Conservation (phyloP, 2,888 invertebrate genomes). For the Nemotelus nigrinus region DNA sequence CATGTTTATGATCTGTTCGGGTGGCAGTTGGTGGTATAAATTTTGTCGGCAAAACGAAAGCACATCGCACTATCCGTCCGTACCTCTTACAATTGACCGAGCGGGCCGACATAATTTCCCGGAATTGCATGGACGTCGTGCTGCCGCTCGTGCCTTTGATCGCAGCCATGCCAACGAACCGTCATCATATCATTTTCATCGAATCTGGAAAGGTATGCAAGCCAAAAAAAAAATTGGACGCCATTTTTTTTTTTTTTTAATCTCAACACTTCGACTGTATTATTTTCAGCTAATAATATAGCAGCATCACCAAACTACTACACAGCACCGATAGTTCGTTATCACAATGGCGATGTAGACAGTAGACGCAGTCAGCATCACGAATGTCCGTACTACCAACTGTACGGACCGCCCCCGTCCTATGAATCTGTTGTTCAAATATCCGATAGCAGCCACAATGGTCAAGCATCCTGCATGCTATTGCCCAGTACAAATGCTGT, state of each 20-base stretch:
- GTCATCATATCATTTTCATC: constrained; percentile 56
- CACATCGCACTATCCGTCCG: constrained; percentile 49
- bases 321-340: constrained; percentile 47
- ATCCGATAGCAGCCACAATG: constrained; percentile 42
- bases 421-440: constrained; percentile 64
- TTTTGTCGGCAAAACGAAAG: constrained; percentile 65
- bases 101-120: constrained; percentile 33
- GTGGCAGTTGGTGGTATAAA: constrained; percentile 69
- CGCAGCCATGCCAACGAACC: constrained; percentile 32
- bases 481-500: constrained; percentile 11
- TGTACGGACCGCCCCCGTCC: constrained; percentile 67
- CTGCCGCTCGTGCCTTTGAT: constrained; percentile 38
- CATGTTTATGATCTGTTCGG: constrained; percentile 68
- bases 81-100: constrained; percentile 41
- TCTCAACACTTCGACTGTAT: not conserved
- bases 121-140: constrained; percentile 42
- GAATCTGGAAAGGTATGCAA: constrained; percentile 63
- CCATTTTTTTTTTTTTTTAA: not conserved
- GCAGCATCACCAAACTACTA: constrained; percentile 51
- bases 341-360: constrained; percentile 46
- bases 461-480: constrained; percentile 49
- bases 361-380: constrained; percentile 49
- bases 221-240: not conserved
- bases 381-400: constrained; percentile 64
- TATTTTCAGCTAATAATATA: constrained; percentile 45